phyloP scores from a whole-genome alignment of 2,888 invertebrate species.

The Fragum fragum region DNA sequence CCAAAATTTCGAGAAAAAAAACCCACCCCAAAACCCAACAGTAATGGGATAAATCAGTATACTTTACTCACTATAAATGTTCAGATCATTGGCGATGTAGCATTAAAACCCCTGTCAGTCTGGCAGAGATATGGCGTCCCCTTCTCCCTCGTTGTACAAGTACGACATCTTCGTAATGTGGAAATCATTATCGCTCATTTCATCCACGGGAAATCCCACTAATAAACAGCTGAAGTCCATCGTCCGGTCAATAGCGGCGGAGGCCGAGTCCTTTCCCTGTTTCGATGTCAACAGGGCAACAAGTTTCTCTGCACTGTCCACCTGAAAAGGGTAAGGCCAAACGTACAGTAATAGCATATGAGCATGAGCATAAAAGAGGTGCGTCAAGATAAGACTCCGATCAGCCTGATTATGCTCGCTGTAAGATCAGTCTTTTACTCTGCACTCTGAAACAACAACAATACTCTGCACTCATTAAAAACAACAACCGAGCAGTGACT shows the following conservation, averaged over 20 bases:
- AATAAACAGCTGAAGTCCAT: constrained; percentile 58
- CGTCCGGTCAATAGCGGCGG: constrained; percentile 51
- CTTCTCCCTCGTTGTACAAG: constrained; percentile 47
- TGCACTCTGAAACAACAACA: too few relatives aligned
- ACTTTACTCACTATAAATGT: not conserved
- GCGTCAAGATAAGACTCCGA: too few relatives aligned
- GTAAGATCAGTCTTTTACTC: too few relatives aligned
- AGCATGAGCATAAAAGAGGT: too few relatives aligned
- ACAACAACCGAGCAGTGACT: too few relatives aligned
- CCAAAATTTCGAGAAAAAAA: too few relatives aligned
- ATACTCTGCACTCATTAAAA: too few relatives aligned
- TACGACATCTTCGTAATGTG: constrained; percentile 64
- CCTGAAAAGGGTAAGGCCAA: constrained; percentile 52
- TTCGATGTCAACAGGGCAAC: constrained; percentile 43
- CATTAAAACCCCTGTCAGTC: constrained; percentile 34
- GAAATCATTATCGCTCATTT: constrained; percentile 57
- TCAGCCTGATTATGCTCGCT: too few relatives aligned
- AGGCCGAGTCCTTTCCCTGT: constrained; percentile 27
- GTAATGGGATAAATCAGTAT: too few relatives aligned
- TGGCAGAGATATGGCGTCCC: constrained; percentile 48
- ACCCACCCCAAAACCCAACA: too few relatives aligned
- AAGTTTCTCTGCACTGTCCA: constrained; percentile 62
- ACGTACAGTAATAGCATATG: too few relatives aligned
- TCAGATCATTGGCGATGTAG: not conserved
- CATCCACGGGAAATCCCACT: constrained; percentile 59